phyloP scores from a whole-genome alignment of 2,888 invertebrate genomes.

The Argyresthia albistria region DNA sequence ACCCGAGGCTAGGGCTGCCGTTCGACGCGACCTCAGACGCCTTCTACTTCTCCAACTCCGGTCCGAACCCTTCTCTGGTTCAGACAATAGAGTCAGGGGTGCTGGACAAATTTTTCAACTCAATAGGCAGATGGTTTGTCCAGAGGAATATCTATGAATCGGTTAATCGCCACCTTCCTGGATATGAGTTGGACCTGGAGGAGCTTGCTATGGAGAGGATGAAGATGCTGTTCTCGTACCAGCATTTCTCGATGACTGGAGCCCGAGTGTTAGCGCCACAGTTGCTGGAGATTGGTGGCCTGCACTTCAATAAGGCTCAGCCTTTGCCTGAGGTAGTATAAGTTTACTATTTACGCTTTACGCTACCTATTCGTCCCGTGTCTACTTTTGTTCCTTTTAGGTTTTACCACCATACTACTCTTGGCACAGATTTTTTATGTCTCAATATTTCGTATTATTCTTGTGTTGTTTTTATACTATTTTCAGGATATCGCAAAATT shows the following conservation, averaged over 20 bases:
- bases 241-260: conserved; percentile 72
- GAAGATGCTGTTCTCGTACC: conserved; percentile 71
- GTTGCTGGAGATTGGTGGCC: conserved; percentile 74
- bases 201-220: conserved; percentile 51
- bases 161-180: conserved; percentile 45
- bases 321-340: conserved; percentile 29
- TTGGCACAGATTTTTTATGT: too few species aligned
- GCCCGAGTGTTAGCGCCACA: conserved; percentile 63
- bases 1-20: conserved; percentile 55
- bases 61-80: conserved; percentile 30
- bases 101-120: conserved; percentile 22
- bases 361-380: too few species aligned
- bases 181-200: conserved; percentile 52
- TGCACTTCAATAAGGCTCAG: conserved; percentile 45
- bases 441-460: too few species aligned
- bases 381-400: too few species aligned
- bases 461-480: too few species aligned
- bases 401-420: too few species aligned
- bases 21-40: conserved; percentile 60
- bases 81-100: conserved; percentile 31
- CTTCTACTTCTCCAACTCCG: conserved; percentile 45
- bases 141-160: conserved; percentile 37
- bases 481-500: conserved; percentile 65
- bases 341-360: neutral
- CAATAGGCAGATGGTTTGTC: conserved; percentile 25